Evolutionary conservation across 2,797 vertebrate genomes (phyloP).

Genomic region (Harpagifer antarcticus): DNA sequence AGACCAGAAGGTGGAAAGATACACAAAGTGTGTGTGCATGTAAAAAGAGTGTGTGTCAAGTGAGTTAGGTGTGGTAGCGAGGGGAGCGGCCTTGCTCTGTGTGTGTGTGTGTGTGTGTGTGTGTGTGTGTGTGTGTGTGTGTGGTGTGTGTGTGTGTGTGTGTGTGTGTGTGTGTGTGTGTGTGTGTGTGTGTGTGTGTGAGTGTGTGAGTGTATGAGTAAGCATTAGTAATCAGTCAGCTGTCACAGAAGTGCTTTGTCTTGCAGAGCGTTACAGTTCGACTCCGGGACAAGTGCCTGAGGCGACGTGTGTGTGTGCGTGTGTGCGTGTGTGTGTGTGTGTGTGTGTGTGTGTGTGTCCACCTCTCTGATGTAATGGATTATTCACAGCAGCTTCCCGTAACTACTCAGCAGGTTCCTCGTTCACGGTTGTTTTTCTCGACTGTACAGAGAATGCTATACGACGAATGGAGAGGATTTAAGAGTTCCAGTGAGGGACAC

Average conservation of each 20-base stretch:
- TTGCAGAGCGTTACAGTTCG: conserved; percentile 64
- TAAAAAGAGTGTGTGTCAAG: conserved; percentile 29
- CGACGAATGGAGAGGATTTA: conserved; percentile 30
- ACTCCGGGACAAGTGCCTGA: conserved; percentile 63
- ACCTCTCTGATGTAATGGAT: conserved; percentile 47
- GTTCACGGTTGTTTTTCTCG: conserved; percentile 41
- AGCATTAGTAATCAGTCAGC: conserved; percentile 75
- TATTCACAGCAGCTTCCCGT: conserved; percentile 53
- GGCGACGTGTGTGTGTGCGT: conserved; percentile 39
- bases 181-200: conserved; percentile 27
- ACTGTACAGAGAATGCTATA: not conserved
- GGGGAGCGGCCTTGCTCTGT: conserved; percentile 8
- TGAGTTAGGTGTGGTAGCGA: conserved; percentile 56
- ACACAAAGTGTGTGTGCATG: conserved; percentile 5
- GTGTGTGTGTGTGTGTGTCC: conserved; percentile 13
- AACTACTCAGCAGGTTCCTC: conserved; percentile 54
- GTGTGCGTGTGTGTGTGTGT: conserved; percentile 32
- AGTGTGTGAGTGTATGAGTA: conserved; percentile 69
- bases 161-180: conserved; percentile 12
- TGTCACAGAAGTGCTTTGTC: conserved; percentile 73
- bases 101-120: conserved; percentile 14
- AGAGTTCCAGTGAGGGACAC: conserved; percentile 18
- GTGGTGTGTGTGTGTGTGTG: not conserved
- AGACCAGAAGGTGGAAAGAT: conserved; percentile 29
- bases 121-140: conserved; percentile 16